phyloP scores from a whole-genome alignment of 1,140 invertebrate species.

The Drosophila ficusphila region DNA sequence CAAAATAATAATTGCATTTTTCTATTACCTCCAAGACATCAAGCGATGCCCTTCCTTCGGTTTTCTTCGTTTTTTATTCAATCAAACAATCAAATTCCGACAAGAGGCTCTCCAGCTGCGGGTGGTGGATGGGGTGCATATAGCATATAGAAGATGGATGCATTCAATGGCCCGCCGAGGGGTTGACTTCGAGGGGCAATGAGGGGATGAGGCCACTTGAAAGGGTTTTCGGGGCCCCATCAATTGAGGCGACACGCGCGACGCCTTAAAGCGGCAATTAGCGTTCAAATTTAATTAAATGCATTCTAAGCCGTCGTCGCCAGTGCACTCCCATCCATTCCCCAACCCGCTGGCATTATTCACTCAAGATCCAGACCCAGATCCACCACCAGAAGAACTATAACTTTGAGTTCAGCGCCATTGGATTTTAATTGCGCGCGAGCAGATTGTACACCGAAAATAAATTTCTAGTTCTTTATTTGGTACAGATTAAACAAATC shows the following conservation, averaged over 20 bases:
- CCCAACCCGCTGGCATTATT: neutral
- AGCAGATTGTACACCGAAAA: constrained; percentile 6
- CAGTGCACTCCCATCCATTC: constrained; percentile 6
- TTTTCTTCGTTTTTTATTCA: constrained; percentile 11
- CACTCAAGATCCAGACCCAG: neutral
- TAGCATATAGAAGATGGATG: neutral
- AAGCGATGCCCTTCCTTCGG: neutral
- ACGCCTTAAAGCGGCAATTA: constrained; percentile 70
- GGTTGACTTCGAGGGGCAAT: neutral
- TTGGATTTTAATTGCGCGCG: constrained; percentile 27
- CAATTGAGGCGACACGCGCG: constrained; percentile 78
- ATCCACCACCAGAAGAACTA: constrained; percentile 20
- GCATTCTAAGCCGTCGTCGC: constrained; percentile 59
- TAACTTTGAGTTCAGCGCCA: constrained; percentile 18
- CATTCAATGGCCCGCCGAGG: neutral
- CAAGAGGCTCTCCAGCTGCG: constrained; percentile 57
- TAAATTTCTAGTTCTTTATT: neutral
- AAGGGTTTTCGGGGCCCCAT: constrained; percentile 50
- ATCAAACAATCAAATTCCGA: constrained; percentile 68
- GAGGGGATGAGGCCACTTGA: constrained; percentile 50
- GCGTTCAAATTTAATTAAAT: constrained; percentile 78
- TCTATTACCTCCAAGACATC: constrained; percentile 13
- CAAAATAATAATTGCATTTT: constrained; percentile 39
- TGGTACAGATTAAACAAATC: too few relatives aligned
- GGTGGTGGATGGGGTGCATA: constrained; percentile 14